Conservation (phyloP, 2,113 vertebrate genomes). For the Stigmatopora nigra region DNA sequence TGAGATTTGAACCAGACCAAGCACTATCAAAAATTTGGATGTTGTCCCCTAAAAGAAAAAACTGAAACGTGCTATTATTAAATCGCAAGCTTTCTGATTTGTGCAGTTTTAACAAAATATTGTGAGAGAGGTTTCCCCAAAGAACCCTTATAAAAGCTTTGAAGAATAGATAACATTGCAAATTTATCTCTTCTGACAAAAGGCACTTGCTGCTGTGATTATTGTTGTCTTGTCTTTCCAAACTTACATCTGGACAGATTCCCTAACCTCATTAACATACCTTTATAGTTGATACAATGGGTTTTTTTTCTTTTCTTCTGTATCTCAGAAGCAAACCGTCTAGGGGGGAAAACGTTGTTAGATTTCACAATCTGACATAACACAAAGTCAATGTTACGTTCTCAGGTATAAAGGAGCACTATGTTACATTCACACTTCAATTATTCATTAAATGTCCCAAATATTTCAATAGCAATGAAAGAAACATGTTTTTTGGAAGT, state of each 20-base stretch:
- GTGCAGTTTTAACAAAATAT: slow-evolving; percentile 46
- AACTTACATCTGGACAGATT: slow-evolving; percentile 22
- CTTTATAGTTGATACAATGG: slow-evolving; percentile 39
- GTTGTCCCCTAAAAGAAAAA: slow-evolving; percentile 16
- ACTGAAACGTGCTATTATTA: slow-evolving; percentile 31
- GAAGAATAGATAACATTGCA: slow-evolving; percentile 62
- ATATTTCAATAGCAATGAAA: too few relatives aligned
- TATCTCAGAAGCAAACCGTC: slow-evolving; percentile 35
- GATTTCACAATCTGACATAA: slow-evolving; percentile 19
- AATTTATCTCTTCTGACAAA: slow-evolving; percentile 44
- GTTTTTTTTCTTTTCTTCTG: slow-evolving; percentile 20
- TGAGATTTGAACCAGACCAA: slow-evolving; percentile 10
- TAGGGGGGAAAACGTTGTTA: slow-evolving; percentile 8
- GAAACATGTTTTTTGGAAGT: too few relatives aligned
- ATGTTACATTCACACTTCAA: not conserved
- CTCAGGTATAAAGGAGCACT: not conserved
- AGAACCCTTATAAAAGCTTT: slow-evolving; percentile 66
- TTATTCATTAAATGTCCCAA: not conserved
- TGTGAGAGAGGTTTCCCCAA: slow-evolving; percentile 50
- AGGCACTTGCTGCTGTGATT: slow-evolving; percentile 39
- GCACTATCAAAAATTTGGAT: not conserved
- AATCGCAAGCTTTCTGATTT: slow-evolving; percentile 32
- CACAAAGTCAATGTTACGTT: slow-evolving; percentile 14
- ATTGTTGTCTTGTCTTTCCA: slow-evolving; percentile 45
- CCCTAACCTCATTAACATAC: slow-evolving; percentile 48